These are phyloP conservation scores for Balaenoptera acutorostrata DNA, from an alignment of 2,113 vertebrate species.

Conservation along the genomic window DNA sequence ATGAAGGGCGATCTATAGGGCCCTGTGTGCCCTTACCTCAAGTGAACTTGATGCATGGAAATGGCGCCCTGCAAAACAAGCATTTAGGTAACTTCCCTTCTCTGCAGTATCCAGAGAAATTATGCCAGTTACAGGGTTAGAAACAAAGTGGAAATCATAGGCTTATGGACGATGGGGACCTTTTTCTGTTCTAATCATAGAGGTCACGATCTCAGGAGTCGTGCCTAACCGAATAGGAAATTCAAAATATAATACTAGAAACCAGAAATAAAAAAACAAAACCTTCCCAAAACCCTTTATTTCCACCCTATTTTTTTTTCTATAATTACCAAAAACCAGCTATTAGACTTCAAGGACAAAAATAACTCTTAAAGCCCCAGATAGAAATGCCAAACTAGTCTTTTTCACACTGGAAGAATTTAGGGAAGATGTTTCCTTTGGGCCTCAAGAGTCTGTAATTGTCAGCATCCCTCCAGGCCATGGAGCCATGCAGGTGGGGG, in stretches of 20 bases:
- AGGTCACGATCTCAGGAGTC: conserved; percentile 8
- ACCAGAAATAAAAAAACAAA: not conserved
- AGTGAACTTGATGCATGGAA: not conserved
- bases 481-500: conserved; percentile 46
- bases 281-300: conserved; percentile 24
- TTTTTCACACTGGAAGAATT: conserved; percentile 74
- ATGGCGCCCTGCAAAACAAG: conserved; percentile 5
- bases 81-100: conserved; percentile 11
- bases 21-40: not conserved
- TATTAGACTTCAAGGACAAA: conserved; percentile 80
- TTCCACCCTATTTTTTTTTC: conserved; percentile 50
- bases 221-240: not conserved
- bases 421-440: conserved; percentile 69
- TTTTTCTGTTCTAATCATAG: conserved; percentile 61
- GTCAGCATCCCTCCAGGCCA: conserved; percentile 62
- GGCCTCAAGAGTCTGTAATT: conserved; percentile 72
- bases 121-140: not conserved
- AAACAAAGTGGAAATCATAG: conserved; percentile 57
- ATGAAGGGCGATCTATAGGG: not conserved
- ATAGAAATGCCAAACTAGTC: conserved; percentile 69
- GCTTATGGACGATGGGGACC: not conserved
- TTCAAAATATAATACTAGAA: conserved; percentile 28
- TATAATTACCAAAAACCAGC: conserved; percentile 77
- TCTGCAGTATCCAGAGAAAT: conserved; percentile 47
- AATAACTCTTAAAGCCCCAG: conserved; percentile 75